Percentiles rank a stretch among this genome's conserved stretches.
phyloP scores from a whole-genome alignment of 2,797 vertebrate species.

The Ctenosaura bakeri region DNA sequence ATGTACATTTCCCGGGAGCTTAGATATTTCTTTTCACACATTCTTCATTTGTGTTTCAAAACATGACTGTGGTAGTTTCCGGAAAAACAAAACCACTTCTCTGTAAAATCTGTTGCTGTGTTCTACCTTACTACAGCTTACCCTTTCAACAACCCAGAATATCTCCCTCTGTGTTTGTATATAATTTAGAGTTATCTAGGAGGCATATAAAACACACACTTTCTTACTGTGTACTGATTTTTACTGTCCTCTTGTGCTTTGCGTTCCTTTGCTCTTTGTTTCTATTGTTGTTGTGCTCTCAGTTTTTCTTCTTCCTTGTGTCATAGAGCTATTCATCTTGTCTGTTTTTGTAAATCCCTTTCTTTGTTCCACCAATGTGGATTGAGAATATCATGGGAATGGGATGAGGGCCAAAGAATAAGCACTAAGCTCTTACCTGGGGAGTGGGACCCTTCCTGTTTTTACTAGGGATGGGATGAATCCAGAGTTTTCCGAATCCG shows the following conservation, averaged over 20 bases:
- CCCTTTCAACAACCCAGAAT: background rate
- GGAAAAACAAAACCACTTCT: too few species aligned
- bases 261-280: background rate
- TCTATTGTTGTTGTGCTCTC: background rate
- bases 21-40: too few species aligned
- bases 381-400: background rate
- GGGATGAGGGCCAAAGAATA: too few species aligned
- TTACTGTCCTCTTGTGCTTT: background rate
- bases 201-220: background rate
- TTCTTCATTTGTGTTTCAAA: too few species aligned
- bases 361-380: background rate
- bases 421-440: background rate
- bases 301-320: background rate
- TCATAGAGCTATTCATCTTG: background rate
- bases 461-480: background rate
- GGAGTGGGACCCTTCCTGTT: background rate
- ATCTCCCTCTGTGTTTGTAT: background rate
- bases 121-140: background rate
- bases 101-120: background rate
- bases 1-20: background rate
- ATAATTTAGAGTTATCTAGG: background rate
- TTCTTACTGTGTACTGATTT: background rate
- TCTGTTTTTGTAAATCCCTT: background rate
- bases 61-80: too few species aligned
- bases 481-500: too few species aligned